Evolutionary conservation across 2,888 invertebrate genomes (phyloP).

Genomic region (Xanthorhoe designata): DNA sequence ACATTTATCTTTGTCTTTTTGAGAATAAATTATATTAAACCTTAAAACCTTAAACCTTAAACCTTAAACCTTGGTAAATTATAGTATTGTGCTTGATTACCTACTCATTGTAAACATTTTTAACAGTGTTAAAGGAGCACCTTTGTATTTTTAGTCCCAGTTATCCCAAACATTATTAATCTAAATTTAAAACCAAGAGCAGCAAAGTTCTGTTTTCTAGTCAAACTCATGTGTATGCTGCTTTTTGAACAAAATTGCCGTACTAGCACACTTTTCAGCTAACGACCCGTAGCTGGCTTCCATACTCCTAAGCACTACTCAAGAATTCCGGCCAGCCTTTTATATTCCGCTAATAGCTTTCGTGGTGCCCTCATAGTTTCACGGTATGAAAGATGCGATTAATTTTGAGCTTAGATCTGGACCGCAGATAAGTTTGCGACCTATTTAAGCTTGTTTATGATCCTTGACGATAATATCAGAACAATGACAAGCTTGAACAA

Average conservation of each 20-base stretch:
- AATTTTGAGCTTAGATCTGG: conserved; percentile 47
- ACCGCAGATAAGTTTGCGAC: conserved; percentile 42
- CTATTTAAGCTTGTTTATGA: conserved; percentile 37
- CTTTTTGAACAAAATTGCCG: conserved; percentile 38
- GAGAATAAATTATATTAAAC: too few species aligned
- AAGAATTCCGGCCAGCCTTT: conserved; percentile 61
- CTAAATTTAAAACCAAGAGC: neutral
- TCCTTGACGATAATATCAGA: conserved; percentile 14
- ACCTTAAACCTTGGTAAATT: too few species aligned
- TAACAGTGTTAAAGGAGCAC: too few species aligned
- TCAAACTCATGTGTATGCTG: conserved; percentile 18
- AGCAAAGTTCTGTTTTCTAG: conserved; percentile 1
- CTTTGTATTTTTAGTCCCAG: too few species aligned
- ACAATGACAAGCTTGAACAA: conserved; percentile 7
- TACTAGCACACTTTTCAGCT: conserved; percentile 38
- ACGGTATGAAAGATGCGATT: conserved; percentile 50
- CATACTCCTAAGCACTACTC: conserved; percentile 49
- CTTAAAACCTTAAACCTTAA: too few species aligned
- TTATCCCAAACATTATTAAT: neutral
- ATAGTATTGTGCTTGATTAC: too few species aligned
- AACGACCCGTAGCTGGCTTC: conserved; percentile 42
- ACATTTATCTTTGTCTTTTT: too few species aligned
- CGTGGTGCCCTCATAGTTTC: conserved; percentile 46
- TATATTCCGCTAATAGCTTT: conserved; percentile 62
- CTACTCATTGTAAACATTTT: too few species aligned